Percentiles rank a stretch among this genome's conserved stretches.
Evolutionary conservation across 2,888 invertebrate genomes (phyloP).

Genomic region (Cephus sareptanus): DNA sequence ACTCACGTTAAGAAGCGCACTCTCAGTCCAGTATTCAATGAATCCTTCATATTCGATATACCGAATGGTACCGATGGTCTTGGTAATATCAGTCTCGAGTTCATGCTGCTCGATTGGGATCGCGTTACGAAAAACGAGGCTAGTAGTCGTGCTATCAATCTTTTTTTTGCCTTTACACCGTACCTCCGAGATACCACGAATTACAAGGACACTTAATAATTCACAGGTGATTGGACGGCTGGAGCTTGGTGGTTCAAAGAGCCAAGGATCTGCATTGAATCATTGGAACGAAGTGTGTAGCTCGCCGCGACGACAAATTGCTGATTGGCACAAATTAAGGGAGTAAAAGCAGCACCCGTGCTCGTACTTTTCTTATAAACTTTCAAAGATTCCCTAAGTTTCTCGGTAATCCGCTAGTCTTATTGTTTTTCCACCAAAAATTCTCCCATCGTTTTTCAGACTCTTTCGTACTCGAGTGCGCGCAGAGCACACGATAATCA

Average conservation of each 20-base stretch:
- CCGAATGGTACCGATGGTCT: slow-evolving; percentile 83
- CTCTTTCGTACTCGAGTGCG: no score
- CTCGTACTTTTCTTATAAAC: no score
- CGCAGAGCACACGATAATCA: no score
- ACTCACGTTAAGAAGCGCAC: slow-evolving; percentile 99
- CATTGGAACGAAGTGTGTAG: slow-evolving; percentile 99
- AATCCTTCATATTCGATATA: slow-evolving; percentile 97
- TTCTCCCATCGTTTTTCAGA: no score
- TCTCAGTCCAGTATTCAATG: slow-evolving; percentile 98
- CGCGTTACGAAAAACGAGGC: slow-evolving; percentile 96
- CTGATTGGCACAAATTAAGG: slow-evolving; percentile 98
- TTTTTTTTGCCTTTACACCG: not conserved
- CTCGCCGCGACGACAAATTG: slow-evolving; percentile 96
- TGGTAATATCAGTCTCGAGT: slow-evolving; percentile 86
- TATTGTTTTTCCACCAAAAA: no score
- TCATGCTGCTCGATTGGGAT: slow-evolving; percentile 95
- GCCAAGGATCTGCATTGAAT: slow-evolving; percentile 84
- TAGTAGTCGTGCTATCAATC: slow-evolving; percentile 2
- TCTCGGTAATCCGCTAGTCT: no score
- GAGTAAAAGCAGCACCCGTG: slow-evolving; percentile 71
- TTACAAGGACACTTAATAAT: not conserved
- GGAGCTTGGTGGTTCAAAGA: slow-evolving; percentile 88
- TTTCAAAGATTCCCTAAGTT: no score
- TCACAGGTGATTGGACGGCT: slow-evolving; percentile 92
- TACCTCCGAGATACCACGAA: not conserved